phyloP scores from a whole-genome alignment of 2,797 vertebrate genomes.

The Acipenser ruthenus region DNA sequence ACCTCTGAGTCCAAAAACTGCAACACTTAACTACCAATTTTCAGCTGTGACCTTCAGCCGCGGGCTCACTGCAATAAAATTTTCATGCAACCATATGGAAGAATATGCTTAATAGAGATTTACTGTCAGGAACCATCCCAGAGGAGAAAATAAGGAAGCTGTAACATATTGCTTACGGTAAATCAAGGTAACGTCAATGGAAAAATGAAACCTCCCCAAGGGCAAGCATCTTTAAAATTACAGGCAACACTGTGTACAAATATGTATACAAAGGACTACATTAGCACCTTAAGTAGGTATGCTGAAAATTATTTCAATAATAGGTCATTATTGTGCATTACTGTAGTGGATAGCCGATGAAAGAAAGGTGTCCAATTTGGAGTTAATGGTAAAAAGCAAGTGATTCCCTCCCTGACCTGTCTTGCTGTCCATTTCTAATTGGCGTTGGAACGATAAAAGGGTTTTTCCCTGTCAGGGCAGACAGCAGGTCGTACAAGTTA shows the following conservation, averaged over 20 bases:
- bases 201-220: constrained; percentile 67
- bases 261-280: constrained; percentile 74
- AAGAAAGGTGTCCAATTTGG: too few relatives aligned
- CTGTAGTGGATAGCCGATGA: neutral
- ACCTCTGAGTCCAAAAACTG: constrained; percentile 68
- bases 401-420: too few relatives aligned
- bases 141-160: constrained; percentile 90
- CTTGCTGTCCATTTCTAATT: too few relatives aligned
- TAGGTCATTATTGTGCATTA: constrained; percentile 8
- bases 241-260: constrained; percentile 72
- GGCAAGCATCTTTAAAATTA: constrained; percentile 74
- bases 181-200: constrained; percentile 79
- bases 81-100: constrained; percentile 96
- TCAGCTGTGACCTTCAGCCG: constrained; percentile 81
- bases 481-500: too few relatives aligned
- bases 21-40: constrained; percentile 77
- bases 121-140: constrained; percentile 83
- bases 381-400: too few relatives aligned
- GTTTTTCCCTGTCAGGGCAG: too few relatives aligned
- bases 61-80: constrained; percentile 85
- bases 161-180: constrained; percentile 89
- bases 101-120: constrained; percentile 91
- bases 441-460: too few relatives aligned
- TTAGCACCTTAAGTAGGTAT: constrained; percentile 60
- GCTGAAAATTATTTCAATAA: constrained; percentile 53